These are phyloP conservation scores for Hyposoter didymator DNA, from an alignment of 2,888 invertebrate species.

Conservation along the genomic window DNA sequence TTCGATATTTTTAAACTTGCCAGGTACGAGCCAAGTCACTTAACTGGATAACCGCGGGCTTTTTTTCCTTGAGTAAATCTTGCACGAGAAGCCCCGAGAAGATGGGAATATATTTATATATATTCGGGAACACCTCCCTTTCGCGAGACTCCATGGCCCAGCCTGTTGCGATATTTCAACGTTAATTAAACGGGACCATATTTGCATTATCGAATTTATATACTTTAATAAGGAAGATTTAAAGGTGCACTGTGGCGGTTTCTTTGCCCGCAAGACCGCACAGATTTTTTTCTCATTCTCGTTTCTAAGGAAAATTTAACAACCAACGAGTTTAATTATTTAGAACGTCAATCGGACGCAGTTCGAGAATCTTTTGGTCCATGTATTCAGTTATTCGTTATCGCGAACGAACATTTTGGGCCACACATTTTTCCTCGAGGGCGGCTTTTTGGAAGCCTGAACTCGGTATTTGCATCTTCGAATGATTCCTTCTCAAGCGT, in stretches of 20 bases:
- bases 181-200: conserved; percentile 72
- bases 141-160: conserved; percentile 6
- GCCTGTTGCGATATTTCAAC: conserved; percentile 69
- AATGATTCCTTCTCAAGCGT: too few relatives aligned
- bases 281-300: neutral
- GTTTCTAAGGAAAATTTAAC: neutral
- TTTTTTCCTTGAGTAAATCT: neutral
- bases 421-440: too few relatives aligned
- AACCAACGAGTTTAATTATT: neutral
- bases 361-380: neutral
- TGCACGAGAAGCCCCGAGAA: neutral
- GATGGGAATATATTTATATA: conserved; percentile 10
- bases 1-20: neutral
- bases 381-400: too few relatives aligned
- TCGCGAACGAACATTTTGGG: too few relatives aligned
- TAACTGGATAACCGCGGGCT: neutral
- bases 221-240: conserved; percentile 74
- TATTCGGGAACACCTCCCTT: neutral
- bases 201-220: conserved; percentile 75
- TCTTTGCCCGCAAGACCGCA: neutral
- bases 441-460: too few relatives aligned
- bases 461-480: too few relatives aligned
- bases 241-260: conserved; percentile 50
- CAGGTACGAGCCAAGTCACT: neutral
- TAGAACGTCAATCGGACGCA: neutral